These are phyloP conservation scores for Scaptomyza pallida DNA, from an alignment of 1,140 invertebrate genomes.

Conservation along the genomic window DNA sequence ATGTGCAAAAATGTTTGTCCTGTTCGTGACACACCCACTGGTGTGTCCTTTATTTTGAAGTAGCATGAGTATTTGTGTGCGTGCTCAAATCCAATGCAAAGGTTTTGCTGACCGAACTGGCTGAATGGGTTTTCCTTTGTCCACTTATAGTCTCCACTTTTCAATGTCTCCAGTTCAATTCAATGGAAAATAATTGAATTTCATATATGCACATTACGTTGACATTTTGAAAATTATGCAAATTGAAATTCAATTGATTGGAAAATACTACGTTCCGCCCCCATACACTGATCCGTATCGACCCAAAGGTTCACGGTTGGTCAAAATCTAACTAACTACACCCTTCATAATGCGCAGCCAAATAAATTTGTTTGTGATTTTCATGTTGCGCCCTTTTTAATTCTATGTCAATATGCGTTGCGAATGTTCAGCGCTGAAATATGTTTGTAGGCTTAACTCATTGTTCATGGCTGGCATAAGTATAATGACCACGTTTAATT, in stretches of 20 bases:
- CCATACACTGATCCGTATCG: constrained; percentile 9
- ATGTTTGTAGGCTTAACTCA: constrained; percentile 62
- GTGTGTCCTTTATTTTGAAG: constrained; percentile 1
- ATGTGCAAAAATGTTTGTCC: constrained; percentile 76
- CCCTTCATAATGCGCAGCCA: constrained; percentile 38
- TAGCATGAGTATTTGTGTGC: constrained; percentile 40
- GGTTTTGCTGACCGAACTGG: constrained; percentile 15
- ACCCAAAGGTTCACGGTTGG: constrained; percentile 11
- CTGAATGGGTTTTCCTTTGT: constrained; percentile 52
- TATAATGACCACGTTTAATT: constrained; percentile 62
- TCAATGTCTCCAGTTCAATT: constrained; percentile 78
- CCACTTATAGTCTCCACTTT: constrained; percentile 70
- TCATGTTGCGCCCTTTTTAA: constrained; percentile 51
- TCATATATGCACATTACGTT: constrained; percentile 75
- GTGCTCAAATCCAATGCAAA: constrained; percentile 9
- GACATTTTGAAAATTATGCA: constrained; percentile 79
- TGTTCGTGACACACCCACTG: constrained; percentile 62
- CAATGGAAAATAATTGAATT: constrained; percentile 82
- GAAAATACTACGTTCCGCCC: constrained; percentile 66
- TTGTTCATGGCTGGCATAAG: constrained; percentile 57
- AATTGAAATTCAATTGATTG: constrained; percentile 83
- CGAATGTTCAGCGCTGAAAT: constrained; percentile 60
- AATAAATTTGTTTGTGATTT: constrained; percentile 64
- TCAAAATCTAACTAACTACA: constrained; percentile 31
- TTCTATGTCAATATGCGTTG: constrained; percentile 58